Evolutionary conservation across 1,140 invertebrate genomes (phyloP).

Genomic region (Calosoma granatense): DNA sequence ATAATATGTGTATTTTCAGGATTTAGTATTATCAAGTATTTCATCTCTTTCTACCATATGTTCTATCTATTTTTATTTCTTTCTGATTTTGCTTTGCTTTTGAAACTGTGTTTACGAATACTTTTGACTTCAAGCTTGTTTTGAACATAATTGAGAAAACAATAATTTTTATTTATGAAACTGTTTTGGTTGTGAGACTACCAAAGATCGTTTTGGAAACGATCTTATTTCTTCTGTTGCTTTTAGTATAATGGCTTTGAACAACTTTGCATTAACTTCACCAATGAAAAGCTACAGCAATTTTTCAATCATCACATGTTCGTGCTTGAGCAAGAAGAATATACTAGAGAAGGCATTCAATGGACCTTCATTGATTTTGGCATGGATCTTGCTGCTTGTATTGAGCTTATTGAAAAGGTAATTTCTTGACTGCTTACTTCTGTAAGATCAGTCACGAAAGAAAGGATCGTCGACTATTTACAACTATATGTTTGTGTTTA

Average conservation of each 20-base stretch:
- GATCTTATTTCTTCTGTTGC: too few relatives aligned
- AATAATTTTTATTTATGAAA: too few relatives aligned
- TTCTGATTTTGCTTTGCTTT: too few relatives aligned
- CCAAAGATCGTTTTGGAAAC: too few relatives aligned
- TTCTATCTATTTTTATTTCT: too few relatives aligned
- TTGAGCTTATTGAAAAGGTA: constrained; percentile 96
- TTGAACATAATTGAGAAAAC: too few relatives aligned
- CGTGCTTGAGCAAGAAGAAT: constrained; percentile 94
- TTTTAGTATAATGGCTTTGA: constrained; percentile 92
- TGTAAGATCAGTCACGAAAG: background rate
- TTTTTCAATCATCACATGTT: constrained; percentile 99
- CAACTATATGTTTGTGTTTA: background rate
- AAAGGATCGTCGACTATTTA: background rate
- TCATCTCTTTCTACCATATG: too few relatives aligned
- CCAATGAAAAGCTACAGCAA: constrained; percentile 94
- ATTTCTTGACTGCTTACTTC: background rate
- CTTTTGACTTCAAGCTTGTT: too few relatives aligned
- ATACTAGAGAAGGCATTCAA: constrained; percentile 86
- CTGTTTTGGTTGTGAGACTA: too few relatives aligned
- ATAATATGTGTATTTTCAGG: too few relatives aligned
- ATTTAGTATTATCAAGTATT: too few relatives aligned
- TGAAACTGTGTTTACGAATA: too few relatives aligned
- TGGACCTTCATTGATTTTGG: constrained; percentile 97
- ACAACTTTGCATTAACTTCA: constrained; percentile 98
- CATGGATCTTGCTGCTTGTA: constrained; percentile 93